Evolutionary conservation across 2,113 vertebrate genomes (phyloP), one percentile per base, ranked within the genome.

Genomic region (Tragelaphus imberbis): DNA sequence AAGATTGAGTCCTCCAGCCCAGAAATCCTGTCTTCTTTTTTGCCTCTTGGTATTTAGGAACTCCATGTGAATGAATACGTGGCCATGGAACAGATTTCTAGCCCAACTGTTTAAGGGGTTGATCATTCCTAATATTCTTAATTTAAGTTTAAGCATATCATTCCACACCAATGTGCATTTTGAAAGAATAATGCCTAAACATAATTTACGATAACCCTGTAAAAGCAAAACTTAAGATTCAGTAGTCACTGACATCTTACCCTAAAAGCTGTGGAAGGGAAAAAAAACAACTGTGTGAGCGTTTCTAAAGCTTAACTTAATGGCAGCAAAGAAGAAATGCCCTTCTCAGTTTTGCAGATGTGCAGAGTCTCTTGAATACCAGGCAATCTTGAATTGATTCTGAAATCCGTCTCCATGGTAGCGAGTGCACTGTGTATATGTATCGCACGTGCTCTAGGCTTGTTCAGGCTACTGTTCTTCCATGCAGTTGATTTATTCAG

Each of bases 381-480:
- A n/a, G 25, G 21, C 44, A 33, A 0, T 61, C 44, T 28, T 17
- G 59, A 61, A 40, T 53, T 28, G 23, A 28, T 53, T 49, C 55
- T 89, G 16, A 36, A 27, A 1, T 23, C 44, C 63, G 14, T 61
- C 82, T 80, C 33, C 28, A 19, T 0, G 2, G 61, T 28, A 58
- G 30, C 28, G 11, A 51, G n/a, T 36, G 27, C 16, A 33, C 27
- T 16, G 55, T 65, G 33, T 40, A 8, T 21, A 0, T 49, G 21
- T 21, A 1, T n/a, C 10, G 3, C 5, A 15, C 4, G 4, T 51
- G 1, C 33, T 23, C 51, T 17, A 3, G 80, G 12, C 53, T 86
- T 65, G 3, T 65, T 11, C 17, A 27, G 81, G 19, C n/a, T 87
- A 16, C 87, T 59, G 0, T 14, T 59, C 49, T 19, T 2, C 49